Conservation (phyloP, 2,888 invertebrate genomes). For the Heliothis peltigera region DNA sequence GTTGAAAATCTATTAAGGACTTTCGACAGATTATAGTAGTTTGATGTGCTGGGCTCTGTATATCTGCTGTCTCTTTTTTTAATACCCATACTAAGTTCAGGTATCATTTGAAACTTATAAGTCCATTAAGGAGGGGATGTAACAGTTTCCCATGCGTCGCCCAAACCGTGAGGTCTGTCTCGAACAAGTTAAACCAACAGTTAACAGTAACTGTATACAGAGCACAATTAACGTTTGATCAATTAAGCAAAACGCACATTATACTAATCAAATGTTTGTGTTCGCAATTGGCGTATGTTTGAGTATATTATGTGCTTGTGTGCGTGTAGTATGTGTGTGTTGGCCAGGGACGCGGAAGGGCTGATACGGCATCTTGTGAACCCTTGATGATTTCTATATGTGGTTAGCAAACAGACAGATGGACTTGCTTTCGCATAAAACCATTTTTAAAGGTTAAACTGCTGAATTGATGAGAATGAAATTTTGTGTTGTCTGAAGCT, state of each 20-base stretch:
- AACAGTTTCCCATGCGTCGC: too few relatives aligned
- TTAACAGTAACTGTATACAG: not conserved
- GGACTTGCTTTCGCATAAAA: not conserved
- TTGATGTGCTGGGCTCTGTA: too few relatives aligned
- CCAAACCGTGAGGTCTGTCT: not conserved
- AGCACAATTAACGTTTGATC: constrained; percentile 29
- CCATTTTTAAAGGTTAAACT: too few relatives aligned
- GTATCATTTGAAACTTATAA: too few relatives aligned
- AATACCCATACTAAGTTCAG: too few relatives aligned
- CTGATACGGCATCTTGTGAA: constrained; percentile 1
- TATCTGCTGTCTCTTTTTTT: too few relatives aligned
- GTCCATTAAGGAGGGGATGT: too few relatives aligned
- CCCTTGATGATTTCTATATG: not conserved
- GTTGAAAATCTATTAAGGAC: too few relatives aligned
- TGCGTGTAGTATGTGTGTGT: constrained; percentile 1
- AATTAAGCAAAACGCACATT: constrained; percentile 36
- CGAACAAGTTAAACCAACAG: constrained; percentile 10
- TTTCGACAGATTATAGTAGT: too few relatives aligned
- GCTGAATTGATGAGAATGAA: too few relatives aligned
- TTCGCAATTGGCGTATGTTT: constrained; percentile 4
- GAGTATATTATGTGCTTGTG: too few relatives aligned
- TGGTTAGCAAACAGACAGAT: not conserved
- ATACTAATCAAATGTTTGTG: constrained; percentile 38
- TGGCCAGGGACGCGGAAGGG: not conserved
- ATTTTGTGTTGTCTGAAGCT: too few relatives aligned